Percentiles rank a stretch among this genome's conserved stretches.
phyloP scores from a whole-genome alignment of 2,797 vertebrate genomes.

The Uromys caudimaculatus region DNA sequence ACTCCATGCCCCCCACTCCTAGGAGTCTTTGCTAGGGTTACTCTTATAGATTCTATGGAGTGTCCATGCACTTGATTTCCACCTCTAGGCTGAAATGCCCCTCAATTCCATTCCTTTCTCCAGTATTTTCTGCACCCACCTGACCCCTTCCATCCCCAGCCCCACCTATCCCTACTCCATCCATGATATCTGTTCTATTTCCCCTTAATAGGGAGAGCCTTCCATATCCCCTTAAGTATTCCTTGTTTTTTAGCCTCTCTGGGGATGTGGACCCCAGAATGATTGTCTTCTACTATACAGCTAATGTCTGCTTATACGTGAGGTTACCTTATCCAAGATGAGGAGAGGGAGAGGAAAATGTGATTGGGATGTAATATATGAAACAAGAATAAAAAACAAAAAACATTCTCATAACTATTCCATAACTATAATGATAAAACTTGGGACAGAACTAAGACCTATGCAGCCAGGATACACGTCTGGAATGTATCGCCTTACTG shows the following conservation, averaged over 20 bases:
- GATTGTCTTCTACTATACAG: neutral
- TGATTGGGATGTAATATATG: neutral
- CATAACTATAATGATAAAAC: neutral
- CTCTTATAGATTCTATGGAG: neutral
- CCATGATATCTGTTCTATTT: neutral
- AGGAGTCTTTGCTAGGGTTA: neutral
- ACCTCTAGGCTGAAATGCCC: neutral
- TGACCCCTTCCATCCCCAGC: neutral
- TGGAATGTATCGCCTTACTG: neutral
- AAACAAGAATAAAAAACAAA: neutral
- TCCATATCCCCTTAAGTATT: neutral
- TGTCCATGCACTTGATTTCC: neutral
- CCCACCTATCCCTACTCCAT: neutral
- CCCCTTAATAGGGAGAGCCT: neutral
- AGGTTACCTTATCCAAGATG: too few species aligned
- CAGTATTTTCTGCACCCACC: neutral
- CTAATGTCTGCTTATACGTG: neutral
- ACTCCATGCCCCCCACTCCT: neutral
- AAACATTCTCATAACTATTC: neutral
- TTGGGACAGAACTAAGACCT: conserved; percentile 12
- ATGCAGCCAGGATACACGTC: neutral
- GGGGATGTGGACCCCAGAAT: neutral
- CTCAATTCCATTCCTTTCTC: neutral
- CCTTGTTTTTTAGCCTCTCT: neutral
- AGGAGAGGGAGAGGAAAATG: neutral